These are phyloP conservation scores for Kryptopterus vitreolus DNA, from an alignment of 2,797 vertebrate genomes.

Conservation along the genomic window DNA sequence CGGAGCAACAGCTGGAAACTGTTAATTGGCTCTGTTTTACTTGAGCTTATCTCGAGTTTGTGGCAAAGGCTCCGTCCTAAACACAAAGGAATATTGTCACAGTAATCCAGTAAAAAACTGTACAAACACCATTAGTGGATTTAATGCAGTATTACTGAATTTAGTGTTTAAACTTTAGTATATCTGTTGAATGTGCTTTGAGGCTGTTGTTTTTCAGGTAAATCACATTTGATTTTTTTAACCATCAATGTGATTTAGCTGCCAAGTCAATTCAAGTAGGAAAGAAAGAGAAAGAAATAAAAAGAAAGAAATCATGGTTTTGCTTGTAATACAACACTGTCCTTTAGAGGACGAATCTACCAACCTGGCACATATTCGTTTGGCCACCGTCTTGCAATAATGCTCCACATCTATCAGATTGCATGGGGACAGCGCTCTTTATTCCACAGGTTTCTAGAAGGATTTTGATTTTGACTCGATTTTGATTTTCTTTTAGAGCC, in stretches of 20 bases:
- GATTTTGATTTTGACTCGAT: background rate
- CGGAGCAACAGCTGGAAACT: constrained; percentile 17
- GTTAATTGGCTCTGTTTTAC: constrained; percentile 26
- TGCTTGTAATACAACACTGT: background rate
- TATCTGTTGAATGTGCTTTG: background rate
- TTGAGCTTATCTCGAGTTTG: constrained; percentile 32
- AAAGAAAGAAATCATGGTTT: background rate
- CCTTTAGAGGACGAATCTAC: background rate
- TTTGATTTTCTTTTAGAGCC: background rate
- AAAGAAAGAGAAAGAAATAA: background rate
- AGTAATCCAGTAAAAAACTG: background rate
- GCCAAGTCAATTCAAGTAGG: background rate
- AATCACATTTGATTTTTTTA: background rate
- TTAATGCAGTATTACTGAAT: background rate
- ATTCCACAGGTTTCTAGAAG: background rate
- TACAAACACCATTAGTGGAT: no score
- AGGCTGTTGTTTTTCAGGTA: background rate
- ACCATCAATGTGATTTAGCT: background rate
- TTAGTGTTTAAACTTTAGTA: background rate
- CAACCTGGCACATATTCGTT: background rate
- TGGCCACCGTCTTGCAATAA: background rate
- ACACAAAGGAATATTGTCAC: background rate
- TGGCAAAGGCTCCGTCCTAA: background rate
- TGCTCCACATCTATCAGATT: background rate
- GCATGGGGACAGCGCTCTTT: background rate